phyloP scores from a whole-genome alignment of 2,888 invertebrate species.

The Ophraella communa region DNA sequence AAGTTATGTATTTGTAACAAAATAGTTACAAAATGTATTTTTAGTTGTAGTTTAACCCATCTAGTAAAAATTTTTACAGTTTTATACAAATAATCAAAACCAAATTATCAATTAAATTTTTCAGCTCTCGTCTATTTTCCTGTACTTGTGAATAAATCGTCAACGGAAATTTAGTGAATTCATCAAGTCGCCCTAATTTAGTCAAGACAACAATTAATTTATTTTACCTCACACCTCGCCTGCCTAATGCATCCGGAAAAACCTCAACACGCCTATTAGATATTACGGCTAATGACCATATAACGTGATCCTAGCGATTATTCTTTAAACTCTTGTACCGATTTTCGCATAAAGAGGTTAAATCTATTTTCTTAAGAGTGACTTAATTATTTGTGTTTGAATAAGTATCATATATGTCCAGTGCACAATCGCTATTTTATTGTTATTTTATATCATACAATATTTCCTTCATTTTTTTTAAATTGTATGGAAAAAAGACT shows the following conservation, averaged over 20 bases:
- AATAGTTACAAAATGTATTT: too few relatives aligned
- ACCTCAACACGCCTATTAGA: constrained; percentile 16
- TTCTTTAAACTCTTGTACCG: neutral
- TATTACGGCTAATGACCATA: constrained; percentile 10
- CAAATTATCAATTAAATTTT: neutral
- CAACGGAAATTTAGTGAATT: constrained; percentile 14
- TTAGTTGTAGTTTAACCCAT: neutral
- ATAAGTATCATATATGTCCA: too few relatives aligned
- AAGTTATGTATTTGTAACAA: too few relatives aligned
- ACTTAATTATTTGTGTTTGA: neutral
- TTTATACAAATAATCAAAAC: neutral
- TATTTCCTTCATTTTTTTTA: too few relatives aligned
- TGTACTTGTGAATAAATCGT: constrained; percentile 4
- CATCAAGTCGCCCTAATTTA: constrained; percentile 14
- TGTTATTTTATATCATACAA: too few relatives aligned
- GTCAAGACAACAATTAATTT: constrained; percentile 15
- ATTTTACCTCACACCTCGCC: constrained; percentile 9
- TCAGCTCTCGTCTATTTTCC: neutral
- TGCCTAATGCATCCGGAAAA: constrained; percentile 14
- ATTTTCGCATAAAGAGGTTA: neutral
- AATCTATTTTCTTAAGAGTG: neutral
- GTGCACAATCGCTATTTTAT: too few relatives aligned
- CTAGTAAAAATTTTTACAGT: neutral
- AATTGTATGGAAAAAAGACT: too few relatives aligned
- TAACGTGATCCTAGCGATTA: constrained; percentile 9